Evolutionary conservation across 2,797 vertebrate species (phyloP).

Genomic region (Tokudaia tokunoshimensis): DNA sequence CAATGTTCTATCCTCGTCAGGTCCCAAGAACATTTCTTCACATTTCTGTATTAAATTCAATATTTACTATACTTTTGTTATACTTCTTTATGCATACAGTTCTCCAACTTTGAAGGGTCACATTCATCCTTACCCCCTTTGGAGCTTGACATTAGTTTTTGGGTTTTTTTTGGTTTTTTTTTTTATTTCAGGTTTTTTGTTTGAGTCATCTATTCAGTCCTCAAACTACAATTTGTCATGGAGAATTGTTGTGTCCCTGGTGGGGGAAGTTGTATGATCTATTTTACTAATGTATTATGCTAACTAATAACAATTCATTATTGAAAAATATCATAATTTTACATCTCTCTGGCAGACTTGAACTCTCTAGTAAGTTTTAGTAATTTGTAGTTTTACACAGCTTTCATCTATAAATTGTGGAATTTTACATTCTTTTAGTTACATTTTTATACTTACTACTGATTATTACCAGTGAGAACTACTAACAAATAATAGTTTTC

Average conservation of each 20-base stretch:
- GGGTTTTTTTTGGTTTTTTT: background rate
- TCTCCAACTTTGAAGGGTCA: background rate
- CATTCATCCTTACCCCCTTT: background rate
- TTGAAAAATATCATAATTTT: background rate
- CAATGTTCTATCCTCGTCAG: background rate
- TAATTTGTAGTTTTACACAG: background rate
- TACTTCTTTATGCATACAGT: background rate
- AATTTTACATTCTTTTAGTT: background rate
- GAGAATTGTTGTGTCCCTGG: background rate
- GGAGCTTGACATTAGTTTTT: background rate
- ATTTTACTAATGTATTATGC: background rate
- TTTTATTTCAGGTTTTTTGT: background rate
- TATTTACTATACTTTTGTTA: background rate
- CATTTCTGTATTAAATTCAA: background rate
- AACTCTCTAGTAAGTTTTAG: background rate
- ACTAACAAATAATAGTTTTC: background rate
- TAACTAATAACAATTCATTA: background rate
- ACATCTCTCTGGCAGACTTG: background rate
- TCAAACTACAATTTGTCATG: background rate
- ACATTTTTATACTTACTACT: background rate
- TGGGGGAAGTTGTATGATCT: background rate
- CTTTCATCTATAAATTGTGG: constrained; percentile 9
- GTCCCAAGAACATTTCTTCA: background rate
- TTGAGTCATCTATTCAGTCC: background rate
- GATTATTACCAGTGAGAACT: background rate